These are phyloP conservation scores for Tetramorium bicarinatum DNA, from an alignment of 2,888 invertebrate species.

Conservation along the genomic window DNA sequence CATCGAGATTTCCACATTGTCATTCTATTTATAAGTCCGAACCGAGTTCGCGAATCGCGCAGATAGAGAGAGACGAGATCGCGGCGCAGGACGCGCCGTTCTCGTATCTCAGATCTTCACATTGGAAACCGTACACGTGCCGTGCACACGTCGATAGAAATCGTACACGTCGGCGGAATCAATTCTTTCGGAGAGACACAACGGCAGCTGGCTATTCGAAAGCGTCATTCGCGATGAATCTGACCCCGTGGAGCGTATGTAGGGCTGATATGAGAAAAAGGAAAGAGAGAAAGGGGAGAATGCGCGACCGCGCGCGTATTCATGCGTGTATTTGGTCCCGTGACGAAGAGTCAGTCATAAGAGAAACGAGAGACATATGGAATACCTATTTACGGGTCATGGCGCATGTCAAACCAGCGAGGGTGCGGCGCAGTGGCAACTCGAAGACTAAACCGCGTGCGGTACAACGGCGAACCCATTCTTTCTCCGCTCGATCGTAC, in stretches of 20 bases:
- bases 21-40: constrained; percentile 28
- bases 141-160: background rate
- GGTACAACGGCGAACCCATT: constrained; percentile 71
- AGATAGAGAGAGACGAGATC: background rate
- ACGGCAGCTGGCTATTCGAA: background rate
- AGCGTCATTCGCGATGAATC: constrained; percentile 3
- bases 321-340: background rate
- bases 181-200: constrained; percentile 31
- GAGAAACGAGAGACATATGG: constrained; percentile 62
- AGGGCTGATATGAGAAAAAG: background rate
- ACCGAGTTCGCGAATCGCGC: constrained; percentile 2
- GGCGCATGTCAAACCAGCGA: constrained; percentile 81
- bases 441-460: constrained; percentile 67
- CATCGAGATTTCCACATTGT: constrained; percentile 41
- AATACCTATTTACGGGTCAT: constrained; percentile 81
- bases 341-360: constrained; percentile 9
- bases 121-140: constrained; percentile 15
- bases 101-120: constrained; percentile 20
- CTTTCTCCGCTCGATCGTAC: constrained; percentile 67
- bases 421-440: constrained; percentile 66
- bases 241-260: background rate
- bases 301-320: background rate
- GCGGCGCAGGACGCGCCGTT: background rate
- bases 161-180: background rate
- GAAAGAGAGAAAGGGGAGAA: background rate